These are phyloP conservation scores for Hypercompe scribonia DNA, from an alignment of 2,888 invertebrate species.

Conservation along the genomic window DNA sequence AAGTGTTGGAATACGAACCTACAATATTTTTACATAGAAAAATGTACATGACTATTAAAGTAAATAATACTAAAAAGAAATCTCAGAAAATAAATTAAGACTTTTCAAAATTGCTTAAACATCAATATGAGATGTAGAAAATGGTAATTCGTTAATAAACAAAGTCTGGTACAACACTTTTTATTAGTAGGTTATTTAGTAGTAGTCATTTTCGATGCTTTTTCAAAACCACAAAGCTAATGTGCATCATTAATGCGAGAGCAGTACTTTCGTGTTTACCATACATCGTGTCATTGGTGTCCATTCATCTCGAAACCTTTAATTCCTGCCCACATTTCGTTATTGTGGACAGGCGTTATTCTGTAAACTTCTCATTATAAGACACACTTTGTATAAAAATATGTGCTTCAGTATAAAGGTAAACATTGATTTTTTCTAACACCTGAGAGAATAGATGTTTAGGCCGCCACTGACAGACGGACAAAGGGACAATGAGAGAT, in stretches of 20 bases:
- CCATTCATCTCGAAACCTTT: slow-evolving; percentile 79
- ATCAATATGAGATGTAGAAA: background rate
- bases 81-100: background rate
- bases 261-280: slow-evolving; percentile 56
- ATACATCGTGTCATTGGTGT: slow-evolving; percentile 54
- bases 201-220: background rate
- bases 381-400: slow-evolving; percentile 85
- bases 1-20: background rate
- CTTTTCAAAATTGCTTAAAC: background rate
- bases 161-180: background rate
- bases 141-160: background rate
- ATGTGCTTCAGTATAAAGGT: slow-evolving; percentile 85
- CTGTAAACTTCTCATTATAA: slow-evolving; percentile 85
- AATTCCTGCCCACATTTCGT: slow-evolving; percentile 77
- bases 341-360: slow-evolving; percentile 84
- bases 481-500: slow-evolving; percentile 81
- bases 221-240: background rate
- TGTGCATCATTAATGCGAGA: background rate
- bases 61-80: too few relatives aligned
- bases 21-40: background rate
- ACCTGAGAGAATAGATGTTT: slow-evolving; percentile 83
- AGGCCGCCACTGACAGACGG: slow-evolving; percentile 78
- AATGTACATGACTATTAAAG: too few relatives aligned
- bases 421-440: slow-evolving; percentile 83
- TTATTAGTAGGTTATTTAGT: background rate